Conservation (phyloP, 2,888 invertebrate species). For the Mythimna lalbum region DNA sequence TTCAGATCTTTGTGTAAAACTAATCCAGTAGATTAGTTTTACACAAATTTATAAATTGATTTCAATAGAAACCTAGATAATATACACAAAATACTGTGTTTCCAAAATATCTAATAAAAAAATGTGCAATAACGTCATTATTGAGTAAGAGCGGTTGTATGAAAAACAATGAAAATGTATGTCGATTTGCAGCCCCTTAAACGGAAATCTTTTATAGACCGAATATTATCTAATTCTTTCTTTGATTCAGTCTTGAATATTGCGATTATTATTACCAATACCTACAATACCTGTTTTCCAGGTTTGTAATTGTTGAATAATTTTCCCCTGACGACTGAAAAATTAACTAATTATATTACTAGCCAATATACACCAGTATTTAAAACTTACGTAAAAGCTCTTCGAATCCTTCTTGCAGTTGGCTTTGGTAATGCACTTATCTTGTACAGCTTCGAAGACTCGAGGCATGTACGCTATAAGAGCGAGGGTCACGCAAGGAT, state of each 20-base stretch:
- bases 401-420: slow-evolving; percentile 96
- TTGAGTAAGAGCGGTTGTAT: too few species aligned
- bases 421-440: slow-evolving; percentile 95
- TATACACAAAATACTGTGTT: too few species aligned
- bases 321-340: not conserved
- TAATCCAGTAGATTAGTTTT: too few species aligned
- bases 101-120: too few species aligned
- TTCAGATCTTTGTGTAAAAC: too few species aligned
- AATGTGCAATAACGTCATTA: too few species aligned
- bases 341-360: not conserved
- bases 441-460: slow-evolving; percentile 95
- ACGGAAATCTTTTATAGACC: too few species aligned
- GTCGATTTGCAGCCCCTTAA: too few species aligned
- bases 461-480: slow-evolving; percentile 95
- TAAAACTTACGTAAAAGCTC: slow-evolving; percentile 92
- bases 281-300: not conserved
- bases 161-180: too few species aligned
- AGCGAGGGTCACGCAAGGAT: slow-evolving; percentile 95
- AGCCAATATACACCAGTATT: not conserved
- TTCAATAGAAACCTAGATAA: too few species aligned
- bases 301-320: not conserved
- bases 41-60: too few species aligned
- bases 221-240: too few species aligned
- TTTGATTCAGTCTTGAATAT: not conserved
- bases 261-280: not conserved